Evolutionary conservation across 2,113 vertebrate species (phyloP).

Genomic region (Pyxicephalus adspersus): DNA sequence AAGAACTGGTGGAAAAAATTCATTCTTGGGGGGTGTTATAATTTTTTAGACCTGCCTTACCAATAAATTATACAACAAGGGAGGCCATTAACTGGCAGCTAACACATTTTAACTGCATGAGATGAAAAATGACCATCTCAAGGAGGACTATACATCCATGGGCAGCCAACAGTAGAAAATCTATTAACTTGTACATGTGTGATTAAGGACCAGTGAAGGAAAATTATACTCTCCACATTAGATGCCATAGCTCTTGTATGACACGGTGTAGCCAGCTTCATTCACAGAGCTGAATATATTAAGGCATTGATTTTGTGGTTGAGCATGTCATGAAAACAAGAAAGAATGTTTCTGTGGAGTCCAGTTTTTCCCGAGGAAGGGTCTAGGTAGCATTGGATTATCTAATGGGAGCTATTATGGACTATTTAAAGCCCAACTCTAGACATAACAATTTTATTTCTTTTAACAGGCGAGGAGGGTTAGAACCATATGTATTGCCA

Average conservation of each 20-base stretch:
- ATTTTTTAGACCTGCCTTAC: not conserved
- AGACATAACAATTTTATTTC: no score
- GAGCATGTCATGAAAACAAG: not conserved
- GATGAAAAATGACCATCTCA: not conserved
- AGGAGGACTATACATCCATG: not conserved
- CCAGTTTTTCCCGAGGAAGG: not conserved
- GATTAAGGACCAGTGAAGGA: constrained; percentile 20
- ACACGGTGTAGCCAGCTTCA: constrained; percentile 5
- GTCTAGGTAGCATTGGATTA: no score
- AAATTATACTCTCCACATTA: constrained; percentile 4
- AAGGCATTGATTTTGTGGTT: constrained; percentile 12
- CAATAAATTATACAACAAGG: not conserved
- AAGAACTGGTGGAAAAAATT: not conserved
- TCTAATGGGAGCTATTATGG: no score
- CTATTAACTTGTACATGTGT: constrained; percentile 35
- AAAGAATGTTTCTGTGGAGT: not conserved
- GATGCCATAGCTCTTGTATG: not conserved
- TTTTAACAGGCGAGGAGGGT: no score
- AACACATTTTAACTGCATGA: not conserved
- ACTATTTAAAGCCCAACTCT: no score
- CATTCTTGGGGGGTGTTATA: not conserved
- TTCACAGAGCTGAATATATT: constrained; percentile 10
- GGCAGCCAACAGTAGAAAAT: constrained; percentile 16
- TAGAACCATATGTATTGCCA: no score
- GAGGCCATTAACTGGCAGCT: not conserved